Conservation (phyloP, 1,140 invertebrate species). For the Rhynchophorus ferrugineus region DNA sequence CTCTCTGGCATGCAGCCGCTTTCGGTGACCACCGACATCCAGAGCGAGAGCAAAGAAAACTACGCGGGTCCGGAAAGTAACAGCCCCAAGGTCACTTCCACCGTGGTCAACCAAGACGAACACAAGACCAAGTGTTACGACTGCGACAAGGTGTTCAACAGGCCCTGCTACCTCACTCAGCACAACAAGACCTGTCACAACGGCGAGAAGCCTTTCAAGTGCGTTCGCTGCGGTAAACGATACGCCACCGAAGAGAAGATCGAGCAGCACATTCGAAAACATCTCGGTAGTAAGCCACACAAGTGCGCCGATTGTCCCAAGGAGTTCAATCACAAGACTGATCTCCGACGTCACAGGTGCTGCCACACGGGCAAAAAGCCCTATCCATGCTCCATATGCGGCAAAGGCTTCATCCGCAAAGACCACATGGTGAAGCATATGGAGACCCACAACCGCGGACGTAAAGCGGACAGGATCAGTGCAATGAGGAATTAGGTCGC, state of each 20-base stretch:
- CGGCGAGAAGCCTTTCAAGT: constrained; percentile 80
- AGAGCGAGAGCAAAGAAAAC: constrained; percentile 27
- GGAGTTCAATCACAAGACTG: constrained; percentile 86
- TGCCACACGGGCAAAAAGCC: constrained; percentile 78
- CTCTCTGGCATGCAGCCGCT: not conserved
- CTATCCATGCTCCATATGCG: constrained; percentile 70
- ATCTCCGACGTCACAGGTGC: constrained; percentile 79
- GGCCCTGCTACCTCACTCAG: constrained; percentile 79
- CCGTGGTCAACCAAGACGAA: constrained; percentile 15
- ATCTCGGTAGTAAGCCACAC: constrained; percentile 78
- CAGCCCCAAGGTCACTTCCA: constrained; percentile 29
- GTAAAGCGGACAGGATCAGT: constrained; percentile 26
- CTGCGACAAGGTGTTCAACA: constrained; percentile 79
- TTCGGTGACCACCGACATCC: constrained; percentile 11
- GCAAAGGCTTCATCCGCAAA: constrained; percentile 86
- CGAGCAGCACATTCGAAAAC: constrained; percentile 65
- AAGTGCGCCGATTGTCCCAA: constrained; percentile 84
- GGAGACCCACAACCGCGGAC: constrained; percentile 83
- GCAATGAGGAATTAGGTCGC: constrained; percentile 12
- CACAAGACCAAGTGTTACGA: constrained; percentile 64
- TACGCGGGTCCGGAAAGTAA: constrained; percentile 13
- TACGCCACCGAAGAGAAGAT: constrained; percentile 61
- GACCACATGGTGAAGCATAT: constrained; percentile 92
- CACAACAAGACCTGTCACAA: constrained; percentile 85
- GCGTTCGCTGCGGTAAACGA: constrained; percentile 73